These are phyloP conservation scores for Corynorhinus townsendii DNA, from an alignment of 2,113 vertebrate species.

Conservation along the genomic window DNA sequence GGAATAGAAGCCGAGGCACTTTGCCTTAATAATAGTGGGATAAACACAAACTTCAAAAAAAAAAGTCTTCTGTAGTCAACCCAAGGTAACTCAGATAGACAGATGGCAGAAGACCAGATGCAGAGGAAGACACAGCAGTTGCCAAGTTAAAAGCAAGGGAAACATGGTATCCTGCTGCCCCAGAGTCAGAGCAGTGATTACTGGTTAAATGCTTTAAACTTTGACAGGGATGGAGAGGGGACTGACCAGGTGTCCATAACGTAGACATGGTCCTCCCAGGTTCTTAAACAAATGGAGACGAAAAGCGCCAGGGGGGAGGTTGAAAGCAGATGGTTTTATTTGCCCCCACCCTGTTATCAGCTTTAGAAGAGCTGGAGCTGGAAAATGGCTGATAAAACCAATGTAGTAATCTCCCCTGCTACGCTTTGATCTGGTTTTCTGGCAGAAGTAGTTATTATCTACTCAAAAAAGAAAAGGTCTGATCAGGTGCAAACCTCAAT, in stretches of 20 bases:
- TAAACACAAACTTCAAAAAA: conserved; percentile 18
- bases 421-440: conserved; percentile 63
- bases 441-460: conserved; percentile 62
- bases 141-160: conserved; percentile 40
- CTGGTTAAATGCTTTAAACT: conserved; percentile 14
- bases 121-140: not conserved
- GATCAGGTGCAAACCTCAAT: conserved; percentile 44
- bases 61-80: not conserved
- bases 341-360: conserved; percentile 58
- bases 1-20: not conserved
- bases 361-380: conserved; percentile 32
- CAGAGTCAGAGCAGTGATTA: not conserved
- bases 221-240: not conserved
- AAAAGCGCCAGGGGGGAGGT: conserved; percentile 36
- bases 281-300: conserved; percentile 53
- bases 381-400: conserved; percentile 54
- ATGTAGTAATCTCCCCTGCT: conserved; percentile 56
- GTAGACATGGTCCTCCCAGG: not conserved
- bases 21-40: not conserved
- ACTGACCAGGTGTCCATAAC: not conserved
- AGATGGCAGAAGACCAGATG: conserved; percentile 41
- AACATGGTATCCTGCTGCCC: not conserved
- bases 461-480: conserved; percentile 54
- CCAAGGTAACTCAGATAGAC: not conserved
- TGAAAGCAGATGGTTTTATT: conserved; percentile 47